Conservation (phyloP, 2,888 invertebrate species). For the Syrista parreyssii region DNA sequence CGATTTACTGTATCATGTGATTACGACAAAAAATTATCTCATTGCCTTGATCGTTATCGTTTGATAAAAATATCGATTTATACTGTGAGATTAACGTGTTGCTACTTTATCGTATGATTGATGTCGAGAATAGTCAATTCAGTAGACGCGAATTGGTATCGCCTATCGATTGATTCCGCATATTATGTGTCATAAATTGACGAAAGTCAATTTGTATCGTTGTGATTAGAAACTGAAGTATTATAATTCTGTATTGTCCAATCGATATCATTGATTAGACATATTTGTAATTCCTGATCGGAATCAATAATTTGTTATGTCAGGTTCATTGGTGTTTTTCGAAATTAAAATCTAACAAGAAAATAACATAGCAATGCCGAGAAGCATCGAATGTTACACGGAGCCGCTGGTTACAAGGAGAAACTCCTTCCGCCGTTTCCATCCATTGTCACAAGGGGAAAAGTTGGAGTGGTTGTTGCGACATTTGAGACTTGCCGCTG, state of each 20-base stretch:
- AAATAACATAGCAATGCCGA: accelerated
- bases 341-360: not conserved
- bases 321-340: not conserved
- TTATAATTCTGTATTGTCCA: not conserved
- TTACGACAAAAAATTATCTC: not conserved
- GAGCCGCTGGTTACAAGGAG: not conserved
- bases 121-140: not conserved
- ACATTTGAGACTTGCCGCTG: not conserved
- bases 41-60: no score
- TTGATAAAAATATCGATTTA: not conserved
- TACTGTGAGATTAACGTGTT: not conserved
- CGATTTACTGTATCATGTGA: not conserved
- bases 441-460: not conserved
- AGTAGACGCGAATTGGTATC: not conserved
- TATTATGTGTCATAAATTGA: not conserved
- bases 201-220: not conserved
- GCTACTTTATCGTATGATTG: not conserved
- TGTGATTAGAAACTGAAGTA: not conserved
- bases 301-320: not conserved
- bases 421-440: not conserved
- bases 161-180: not conserved
- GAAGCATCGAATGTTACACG: not conserved
- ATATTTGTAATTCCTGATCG: not conserved
- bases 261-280: not conserved
- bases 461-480: not conserved